Evolutionary conservation across 1,140 invertebrate species (phyloP).

Genomic region (Drosophila ironensis): DNA sequence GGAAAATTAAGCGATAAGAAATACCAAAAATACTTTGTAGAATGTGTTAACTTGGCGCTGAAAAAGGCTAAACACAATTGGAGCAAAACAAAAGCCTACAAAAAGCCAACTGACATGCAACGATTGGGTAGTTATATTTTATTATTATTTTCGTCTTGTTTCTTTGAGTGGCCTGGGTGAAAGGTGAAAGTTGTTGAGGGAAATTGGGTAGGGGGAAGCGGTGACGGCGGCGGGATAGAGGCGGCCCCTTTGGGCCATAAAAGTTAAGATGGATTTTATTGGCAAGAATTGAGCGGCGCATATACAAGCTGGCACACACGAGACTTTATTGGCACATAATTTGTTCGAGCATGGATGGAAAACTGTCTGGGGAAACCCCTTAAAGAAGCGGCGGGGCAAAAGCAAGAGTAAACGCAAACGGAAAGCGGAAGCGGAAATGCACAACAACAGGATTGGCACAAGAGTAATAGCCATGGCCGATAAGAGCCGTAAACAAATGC

Average conservation of each 20-base stretch:
- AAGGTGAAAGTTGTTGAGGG: neutral
- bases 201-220: neutral
- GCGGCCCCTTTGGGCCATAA: constrained; percentile 50
- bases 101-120: neutral
- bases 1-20: no score
- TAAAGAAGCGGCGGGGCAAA: neutral
- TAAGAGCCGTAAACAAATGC: constrained; percentile 33
- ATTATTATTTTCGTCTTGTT: neutral
- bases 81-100: neutral
- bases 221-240: neutral
- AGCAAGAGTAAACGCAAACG: neutral
- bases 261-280: constrained; percentile 79
- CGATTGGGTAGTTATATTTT: neutral
- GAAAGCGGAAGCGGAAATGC: constrained; percentile 29
- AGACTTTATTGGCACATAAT: constrained; percentile 75
- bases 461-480: constrained; percentile 10
- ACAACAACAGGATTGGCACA: constrained; percentile 1
- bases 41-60: neutral
- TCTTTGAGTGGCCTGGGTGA: neutral
- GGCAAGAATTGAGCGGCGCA: constrained; percentile 57
- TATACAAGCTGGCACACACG: neutral
- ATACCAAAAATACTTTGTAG: no score
- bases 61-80: neutral
- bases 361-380: constrained; percentile 7
- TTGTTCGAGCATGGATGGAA: constrained; percentile 54